These are phyloP conservation scores for Propsilocerus akamusi DNA, from an alignment of 1,140 invertebrate genomes.

Conservation along the genomic window DNA sequence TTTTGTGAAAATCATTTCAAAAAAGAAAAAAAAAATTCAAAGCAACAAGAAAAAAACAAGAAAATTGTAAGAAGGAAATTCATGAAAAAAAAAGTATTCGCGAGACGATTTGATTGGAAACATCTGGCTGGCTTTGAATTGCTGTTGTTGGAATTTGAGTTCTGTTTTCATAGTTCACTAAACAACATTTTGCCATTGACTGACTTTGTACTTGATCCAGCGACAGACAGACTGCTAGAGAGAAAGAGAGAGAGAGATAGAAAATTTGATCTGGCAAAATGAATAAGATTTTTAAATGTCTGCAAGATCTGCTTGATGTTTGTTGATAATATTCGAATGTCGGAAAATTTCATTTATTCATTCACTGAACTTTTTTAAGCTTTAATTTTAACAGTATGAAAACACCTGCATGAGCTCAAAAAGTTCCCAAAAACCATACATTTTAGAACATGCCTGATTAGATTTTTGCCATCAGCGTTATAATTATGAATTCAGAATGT, in stretches of 20 bases:
- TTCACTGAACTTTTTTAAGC: too few species aligned
- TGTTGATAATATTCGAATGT: not conserved
- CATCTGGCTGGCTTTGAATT: constrained; percentile 1
- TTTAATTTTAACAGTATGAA: too few species aligned
- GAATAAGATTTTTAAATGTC: not conserved
- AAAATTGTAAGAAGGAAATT: not conserved
- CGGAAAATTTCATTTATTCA: too few species aligned
- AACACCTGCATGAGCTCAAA: too few species aligned
- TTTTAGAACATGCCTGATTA: too few species aligned
- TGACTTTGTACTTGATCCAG: not conserved
- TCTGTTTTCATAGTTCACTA: constrained; percentile 2
- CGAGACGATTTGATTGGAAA: not conserved
- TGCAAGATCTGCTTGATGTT: not conserved
- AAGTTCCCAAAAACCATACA: too few species aligned
- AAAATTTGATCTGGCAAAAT: too few species aligned
- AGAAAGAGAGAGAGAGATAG: not conserved
- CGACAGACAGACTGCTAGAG: not conserved
- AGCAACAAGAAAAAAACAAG: not conserved
- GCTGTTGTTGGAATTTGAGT: not conserved
- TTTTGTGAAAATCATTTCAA: not conserved
- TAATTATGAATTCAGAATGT: too few species aligned
- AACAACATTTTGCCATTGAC: constrained; percentile 2
- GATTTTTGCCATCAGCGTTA: too few species aligned
- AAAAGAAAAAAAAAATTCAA: not conserved
- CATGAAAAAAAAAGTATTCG: too few species aligned